Evolutionary conservation across 2,888 invertebrate species (phyloP).

Genomic region (Papilio demoleus): DNA sequence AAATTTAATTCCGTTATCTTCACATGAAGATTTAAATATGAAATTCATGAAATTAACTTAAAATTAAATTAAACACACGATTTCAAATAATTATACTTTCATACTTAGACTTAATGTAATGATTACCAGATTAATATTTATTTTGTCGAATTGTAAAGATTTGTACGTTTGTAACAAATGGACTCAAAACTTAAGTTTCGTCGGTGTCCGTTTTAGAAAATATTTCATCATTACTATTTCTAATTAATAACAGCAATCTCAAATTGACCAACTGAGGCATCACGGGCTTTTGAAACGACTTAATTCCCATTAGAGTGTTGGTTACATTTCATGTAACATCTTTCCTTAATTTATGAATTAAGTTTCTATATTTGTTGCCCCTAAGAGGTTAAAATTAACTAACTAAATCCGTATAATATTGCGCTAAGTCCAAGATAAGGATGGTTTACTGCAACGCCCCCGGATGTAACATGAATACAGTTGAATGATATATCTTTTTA

Average conservation of each 20-base stretch:
- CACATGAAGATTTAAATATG: conserved; percentile 20
- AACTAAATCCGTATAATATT: not conserved
- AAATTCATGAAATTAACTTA: not conserved
- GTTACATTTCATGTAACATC: conserved; percentile 43
- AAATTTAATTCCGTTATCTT: conserved; percentile 37
- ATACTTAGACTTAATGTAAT: not conserved
- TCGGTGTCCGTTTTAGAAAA: no score
- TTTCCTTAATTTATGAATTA: conserved; percentile 40
- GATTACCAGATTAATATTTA: no score
- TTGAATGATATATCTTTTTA: no score
- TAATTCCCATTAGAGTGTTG: conserved; percentile 16
- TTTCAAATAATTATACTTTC: not conserved
- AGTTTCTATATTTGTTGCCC: conserved; percentile 29
- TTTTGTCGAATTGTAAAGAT: not conserved
- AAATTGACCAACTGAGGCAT: not conserved
- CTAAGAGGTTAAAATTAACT: not conserved
- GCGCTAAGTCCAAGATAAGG: not conserved
- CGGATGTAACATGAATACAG: not conserved
- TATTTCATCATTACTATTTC: no score
- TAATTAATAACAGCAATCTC: not conserved
- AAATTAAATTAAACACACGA: not conserved
- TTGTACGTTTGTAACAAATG: not conserved
- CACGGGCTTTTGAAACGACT: conserved; percentile 15
- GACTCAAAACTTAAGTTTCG: no score
- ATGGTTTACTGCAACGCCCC: not conserved